A percentile compares a stretch with the other conserved stretches of the same genome.
phyloP scores from a whole-genome alignment of 2,888 invertebrate genomes.

The Oligia fasciuncula region DNA sequence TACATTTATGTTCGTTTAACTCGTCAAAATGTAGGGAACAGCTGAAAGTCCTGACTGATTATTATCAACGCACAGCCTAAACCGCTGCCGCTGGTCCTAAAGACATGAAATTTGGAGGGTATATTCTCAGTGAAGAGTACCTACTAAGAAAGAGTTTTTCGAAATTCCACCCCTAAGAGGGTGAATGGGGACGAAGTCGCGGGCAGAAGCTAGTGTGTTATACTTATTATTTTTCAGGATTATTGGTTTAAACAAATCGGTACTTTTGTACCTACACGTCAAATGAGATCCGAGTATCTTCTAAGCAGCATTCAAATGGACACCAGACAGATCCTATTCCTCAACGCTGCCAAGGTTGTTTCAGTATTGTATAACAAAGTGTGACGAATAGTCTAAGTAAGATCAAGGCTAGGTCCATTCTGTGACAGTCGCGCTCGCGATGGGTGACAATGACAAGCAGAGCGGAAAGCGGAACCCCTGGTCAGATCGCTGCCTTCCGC shows the following conservation, averaged over 20 bases:
- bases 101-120: no score
- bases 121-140: no score
- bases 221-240: no score
- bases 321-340: neutral
- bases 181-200: no score
- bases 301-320: conserved; percentile 5
- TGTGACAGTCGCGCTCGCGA: conserved; percentile 60
- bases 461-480: conserved; percentile 79
- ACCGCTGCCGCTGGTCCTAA: no score
- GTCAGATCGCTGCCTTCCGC: conserved; percentile 71
- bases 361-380: conserved; percentile 61
- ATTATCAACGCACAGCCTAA: no score
- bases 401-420: conserved; percentile 71
- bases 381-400: conserved; percentile 64
- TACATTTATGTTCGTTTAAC: no score
- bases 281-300: neutral
- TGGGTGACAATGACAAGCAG: conserved; percentile 73
- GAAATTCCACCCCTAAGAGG: no score
- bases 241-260: neutral
- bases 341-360: conserved; percentile 55
- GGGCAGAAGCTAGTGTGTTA: no score
- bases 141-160: no score
- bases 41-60: no score
- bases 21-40: no score
- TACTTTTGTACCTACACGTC: neutral